Evolutionary conservation across 2,113 vertebrate genomes (phyloP), one percentile per base, ranked within the genome.

Genomic region (Cynoglossus semilaevis): DNA sequence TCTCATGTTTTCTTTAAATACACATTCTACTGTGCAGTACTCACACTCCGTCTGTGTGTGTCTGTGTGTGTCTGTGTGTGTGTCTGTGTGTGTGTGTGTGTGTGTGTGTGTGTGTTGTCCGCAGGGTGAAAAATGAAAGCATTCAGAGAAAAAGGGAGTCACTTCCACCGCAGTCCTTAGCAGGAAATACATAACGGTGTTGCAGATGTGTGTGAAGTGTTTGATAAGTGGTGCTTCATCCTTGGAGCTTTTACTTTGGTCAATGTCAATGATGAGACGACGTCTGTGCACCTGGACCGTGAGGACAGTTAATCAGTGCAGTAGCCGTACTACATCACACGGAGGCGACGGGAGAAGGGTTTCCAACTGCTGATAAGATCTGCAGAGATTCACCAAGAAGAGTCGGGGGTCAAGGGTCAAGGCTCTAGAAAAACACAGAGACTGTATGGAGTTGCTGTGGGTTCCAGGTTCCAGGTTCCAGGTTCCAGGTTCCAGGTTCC

Each of bases 171-270:
- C 50, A 40, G 62, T 29, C 48, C 64, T 68, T 48, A 22, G 56
- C 63, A 57, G 45, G 35, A 48, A 64, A 50, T 10, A 36, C 19
- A 72, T 70, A n/a, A 63, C 60, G 58, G 56, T 63, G 49, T 29
- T 37, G 62, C 49, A 55, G 66, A 79, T 74, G 42, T 72, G 72
- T 70, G 73, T 67, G 67, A 35, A 51, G 57, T 34, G 17, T 64
- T 58, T 67, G 61, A 77, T 72, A 77, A 83, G 78, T 74, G 72
- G 65, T 51, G 60, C 58, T 65, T 50, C 41, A n/a, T 66, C 70
- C 70, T 74, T 43, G 52, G 66, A 61, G 60, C 43, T 36, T 36
- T 8, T 40, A 44, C 67, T 54, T 2, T 42, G 58, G 16, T 40
- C 41, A 62, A 69, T 65, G 56, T 47, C 34, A n/a, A n/a, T n/a